phyloP scores from a whole-genome alignment of 2,797 vertebrate species.

The Eutrigla gurnardus region DNA sequence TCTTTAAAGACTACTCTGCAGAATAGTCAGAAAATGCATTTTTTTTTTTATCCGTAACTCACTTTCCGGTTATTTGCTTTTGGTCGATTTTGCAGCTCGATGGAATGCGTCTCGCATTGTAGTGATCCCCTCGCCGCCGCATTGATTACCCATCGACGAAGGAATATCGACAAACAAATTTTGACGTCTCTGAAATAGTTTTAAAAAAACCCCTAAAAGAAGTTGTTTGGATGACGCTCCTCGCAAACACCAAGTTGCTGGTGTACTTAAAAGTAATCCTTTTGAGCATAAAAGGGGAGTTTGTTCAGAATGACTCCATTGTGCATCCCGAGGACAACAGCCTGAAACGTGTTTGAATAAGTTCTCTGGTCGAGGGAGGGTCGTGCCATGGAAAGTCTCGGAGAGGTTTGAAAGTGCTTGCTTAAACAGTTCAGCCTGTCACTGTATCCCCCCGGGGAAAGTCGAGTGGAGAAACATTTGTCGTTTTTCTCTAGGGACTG shows the following conservation, averaged over 20 bases:
- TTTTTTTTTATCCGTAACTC: slow-evolving; percentile 18
- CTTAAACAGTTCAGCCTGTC: slow-evolving; percentile 51
- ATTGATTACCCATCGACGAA: slow-evolving; percentile 71
- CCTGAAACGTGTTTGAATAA: slow-evolving; percentile 6
- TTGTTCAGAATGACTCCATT: slow-evolving; percentile 18
- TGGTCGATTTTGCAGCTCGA: slow-evolving; percentile 62
- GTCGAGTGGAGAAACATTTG: slow-evolving; percentile 54
- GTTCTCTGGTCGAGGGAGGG: slow-evolving; percentile 13
- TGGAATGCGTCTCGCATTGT: slow-evolving; percentile 53
- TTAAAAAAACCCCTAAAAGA: slow-evolving; percentile 11
- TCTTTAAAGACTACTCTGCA: slow-evolving; percentile 4
- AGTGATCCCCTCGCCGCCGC: slow-evolving; percentile 49
- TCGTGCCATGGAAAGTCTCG: slow-evolving; percentile 34
- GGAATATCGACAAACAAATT: slow-evolving; percentile 62
- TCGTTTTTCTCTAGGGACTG: slow-evolving; percentile 28
- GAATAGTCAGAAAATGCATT: slow-evolving; percentile 38
- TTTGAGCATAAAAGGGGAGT: slow-evolving; percentile 11
- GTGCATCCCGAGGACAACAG: slow-evolving; percentile 9
- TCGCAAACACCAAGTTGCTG: slow-evolving; percentile 27
- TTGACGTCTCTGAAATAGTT: slow-evolving; percentile 41
- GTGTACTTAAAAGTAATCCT: slow-evolving; percentile 20
- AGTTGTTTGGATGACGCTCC: slow-evolving; percentile 28
- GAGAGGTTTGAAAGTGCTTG: slow-evolving; percentile 34
- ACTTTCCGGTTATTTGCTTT: slow-evolving; percentile 49
- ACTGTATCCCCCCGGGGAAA: slow-evolving; percentile 43